Evolutionary conservation across 2,113 vertebrate species (phyloP).

Genomic region (Fulmarus glacialis): DNA sequence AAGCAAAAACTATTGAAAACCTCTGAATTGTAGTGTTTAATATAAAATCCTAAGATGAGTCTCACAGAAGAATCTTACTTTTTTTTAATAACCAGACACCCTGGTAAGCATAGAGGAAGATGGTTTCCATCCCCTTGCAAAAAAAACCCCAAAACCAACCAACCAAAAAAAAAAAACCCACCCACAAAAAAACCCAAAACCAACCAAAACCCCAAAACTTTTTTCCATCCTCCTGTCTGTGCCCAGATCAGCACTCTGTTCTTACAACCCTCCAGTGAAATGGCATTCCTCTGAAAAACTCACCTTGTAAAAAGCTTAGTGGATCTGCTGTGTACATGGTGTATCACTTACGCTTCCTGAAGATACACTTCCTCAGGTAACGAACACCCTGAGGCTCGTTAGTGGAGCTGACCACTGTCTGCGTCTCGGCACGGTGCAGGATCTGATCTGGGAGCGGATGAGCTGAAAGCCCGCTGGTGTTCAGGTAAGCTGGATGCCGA

Average conservation of each 20-base stretch:
- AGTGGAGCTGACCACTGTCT: background rate
- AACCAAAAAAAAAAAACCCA: too few relatives aligned
- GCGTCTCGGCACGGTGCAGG: background rate
- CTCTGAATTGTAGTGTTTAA: background rate
- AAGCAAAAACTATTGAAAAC: background rate
- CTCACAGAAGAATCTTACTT: background rate
- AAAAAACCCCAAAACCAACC: background rate
- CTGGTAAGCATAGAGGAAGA: background rate
- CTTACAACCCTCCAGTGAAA: background rate
- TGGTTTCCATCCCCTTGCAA: background rate
- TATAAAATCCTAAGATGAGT: background rate
- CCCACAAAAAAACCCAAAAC: too few relatives aligned
- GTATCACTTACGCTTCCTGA: background rate
- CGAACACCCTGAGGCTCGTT: accelerated
- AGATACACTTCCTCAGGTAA: background rate
- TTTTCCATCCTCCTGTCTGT: background rate
- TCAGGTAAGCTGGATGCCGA: background rate
- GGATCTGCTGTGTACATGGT: background rate
- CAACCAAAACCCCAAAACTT: background rate
- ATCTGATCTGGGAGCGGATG: background rate
- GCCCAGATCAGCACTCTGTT: background rate
- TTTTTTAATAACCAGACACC: background rate
- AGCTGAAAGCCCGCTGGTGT: background rate
- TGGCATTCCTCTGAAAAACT: background rate
- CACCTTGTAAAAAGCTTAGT: background rate